Conservation (phyloP, 1,140 invertebrate genomes). For the Pachyrhynchus sulphureomaculatus region DNA sequence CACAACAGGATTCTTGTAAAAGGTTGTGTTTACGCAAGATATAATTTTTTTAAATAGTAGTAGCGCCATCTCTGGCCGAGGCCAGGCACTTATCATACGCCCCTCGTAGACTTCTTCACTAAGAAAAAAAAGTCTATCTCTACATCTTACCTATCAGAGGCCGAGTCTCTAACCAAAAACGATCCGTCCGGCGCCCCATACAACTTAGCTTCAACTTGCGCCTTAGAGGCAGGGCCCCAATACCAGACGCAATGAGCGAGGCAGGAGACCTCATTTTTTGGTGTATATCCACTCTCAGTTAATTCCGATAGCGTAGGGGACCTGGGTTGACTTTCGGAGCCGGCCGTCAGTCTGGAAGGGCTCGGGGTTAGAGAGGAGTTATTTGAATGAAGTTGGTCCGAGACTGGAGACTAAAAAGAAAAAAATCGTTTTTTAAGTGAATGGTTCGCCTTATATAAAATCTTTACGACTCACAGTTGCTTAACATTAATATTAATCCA, state of each 20-base stretch:
- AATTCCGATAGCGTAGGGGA: slow-evolving; percentile 2
- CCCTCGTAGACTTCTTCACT: too few relatives aligned
- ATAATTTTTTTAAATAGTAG: too few relatives aligned
- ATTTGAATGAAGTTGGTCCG: not conserved
- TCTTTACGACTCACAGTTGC: too few relatives aligned
- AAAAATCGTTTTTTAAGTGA: too few relatives aligned
- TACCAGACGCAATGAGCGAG: slow-evolving; percentile 52
- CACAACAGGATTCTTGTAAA: too few relatives aligned
- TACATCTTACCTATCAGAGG: slow-evolving; percentile 59
- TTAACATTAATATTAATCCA: too few relatives aligned
- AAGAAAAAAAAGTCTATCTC: too few relatives aligned
- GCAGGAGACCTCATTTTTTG: slow-evolving; percentile 37
- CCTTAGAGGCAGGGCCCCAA: slow-evolving; percentile 55
- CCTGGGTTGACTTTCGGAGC: slow-evolving; percentile 1
- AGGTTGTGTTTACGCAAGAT: too few relatives aligned
- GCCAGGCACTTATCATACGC: too few relatives aligned
- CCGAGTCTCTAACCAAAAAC: slow-evolving; percentile 76
- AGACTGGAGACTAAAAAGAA: slow-evolving; percentile 7
- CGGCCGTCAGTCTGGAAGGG: not conserved
- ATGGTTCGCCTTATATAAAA: too few relatives aligned
- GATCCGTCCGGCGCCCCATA: slow-evolving; percentile 73
- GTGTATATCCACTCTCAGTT: slow-evolving; percentile 14
- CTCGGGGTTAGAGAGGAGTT: slow-evolving; percentile 2
- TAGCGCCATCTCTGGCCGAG: too few relatives aligned
- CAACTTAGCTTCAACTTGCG: slow-evolving; percentile 55